Percentiles rank a stretch among this genome's conserved stretches.
phyloP scores from a whole-genome alignment of 2,888 invertebrate species.

The Eumerus sabulonum region DNA sequence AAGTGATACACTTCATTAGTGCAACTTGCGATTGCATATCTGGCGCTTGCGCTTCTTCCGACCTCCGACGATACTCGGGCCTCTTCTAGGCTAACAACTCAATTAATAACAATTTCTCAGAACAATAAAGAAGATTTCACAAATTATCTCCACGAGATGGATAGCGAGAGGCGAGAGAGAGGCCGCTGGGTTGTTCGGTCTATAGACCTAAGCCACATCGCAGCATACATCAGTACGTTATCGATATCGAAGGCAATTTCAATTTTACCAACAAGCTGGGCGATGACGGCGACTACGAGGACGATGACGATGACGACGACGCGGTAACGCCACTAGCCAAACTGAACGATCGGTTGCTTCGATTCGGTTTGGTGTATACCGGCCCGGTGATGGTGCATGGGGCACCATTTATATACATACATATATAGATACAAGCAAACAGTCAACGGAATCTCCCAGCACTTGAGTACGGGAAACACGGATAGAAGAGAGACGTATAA shows the following conservation, averaged over 20 bases:
- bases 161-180: conserved; percentile 16
- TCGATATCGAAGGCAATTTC: conserved; percentile 69
- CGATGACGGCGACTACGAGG: conserved; percentile 43
- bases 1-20: conserved; percentile 68
- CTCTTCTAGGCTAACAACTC: conserved; percentile 73
- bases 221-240: conserved; percentile 68
- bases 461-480: conserved; percentile 9
- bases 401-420: too few species aligned
- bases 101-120: conserved; percentile 79
- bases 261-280: conserved; percentile 64
- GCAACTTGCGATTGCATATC: conserved; percentile 63
- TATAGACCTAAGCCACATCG: conserved; percentile 43
- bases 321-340: conserved; percentile 42
- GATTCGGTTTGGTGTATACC: background rate
- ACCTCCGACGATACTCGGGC: conserved; percentile 3
- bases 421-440: conserved; percentile 43
- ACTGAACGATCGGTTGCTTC: conserved; percentile 53
- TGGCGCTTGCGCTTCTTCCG: conserved; percentile 9
- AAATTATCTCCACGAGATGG: conserved; percentile 62
- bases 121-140: conserved; percentile 73
- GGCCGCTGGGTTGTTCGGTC: conserved; percentile 1
- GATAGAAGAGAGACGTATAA: conserved; percentile 71
- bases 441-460: conserved; percentile 53
- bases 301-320: too few species aligned
- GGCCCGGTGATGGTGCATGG: conserved; percentile 7